These are phyloP conservation scores for Ornithoptera alexandrae DNA, from an alignment of 2,888 invertebrate species.

Conservation along the genomic window DNA sequence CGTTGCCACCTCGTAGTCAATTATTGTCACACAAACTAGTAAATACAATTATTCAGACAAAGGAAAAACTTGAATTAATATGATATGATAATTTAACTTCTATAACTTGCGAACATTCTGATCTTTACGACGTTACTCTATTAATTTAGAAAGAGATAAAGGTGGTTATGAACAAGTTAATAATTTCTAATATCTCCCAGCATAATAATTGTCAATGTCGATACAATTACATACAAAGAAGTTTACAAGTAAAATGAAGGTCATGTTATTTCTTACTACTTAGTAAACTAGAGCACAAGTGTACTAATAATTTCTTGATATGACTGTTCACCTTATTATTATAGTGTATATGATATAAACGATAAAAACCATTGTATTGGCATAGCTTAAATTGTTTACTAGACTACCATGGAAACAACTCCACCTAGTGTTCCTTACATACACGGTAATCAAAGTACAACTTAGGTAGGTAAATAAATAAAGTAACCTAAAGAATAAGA, in stretches of 20 bases:
- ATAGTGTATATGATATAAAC: neutral
- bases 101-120: constrained; percentile 3
- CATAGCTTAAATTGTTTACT: too few species aligned
- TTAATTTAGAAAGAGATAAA: constrained; percentile 27
- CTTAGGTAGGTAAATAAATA: too few species aligned
- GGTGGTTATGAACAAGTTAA: constrained; percentile 21
- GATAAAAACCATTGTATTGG: neutral
- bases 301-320: neutral
- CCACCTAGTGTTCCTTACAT: too few species aligned
- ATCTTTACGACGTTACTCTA: constrained; percentile 22
- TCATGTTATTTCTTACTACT: constrained; percentile 12
- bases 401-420: too few species aligned
- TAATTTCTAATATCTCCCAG: constrained; percentile 29
- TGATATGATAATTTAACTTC: constrained; percentile 9
- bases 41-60: constrained; percentile 3
- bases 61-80: constrained; percentile 9
- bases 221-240: constrained; percentile 22
- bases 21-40: neutral
- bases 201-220: constrained; percentile 26
- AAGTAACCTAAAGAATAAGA: too few species aligned
- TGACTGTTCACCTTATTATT: neutral
- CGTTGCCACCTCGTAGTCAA: neutral
- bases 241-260: constrained; percentile 20
- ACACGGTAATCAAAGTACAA: too few species aligned
- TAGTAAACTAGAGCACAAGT: neutral